These are phyloP conservation scores for Phylloscopus whistleri DNA, from an alignment of 2,113 vertebrate genomes.

Conservation along the genomic window DNA sequence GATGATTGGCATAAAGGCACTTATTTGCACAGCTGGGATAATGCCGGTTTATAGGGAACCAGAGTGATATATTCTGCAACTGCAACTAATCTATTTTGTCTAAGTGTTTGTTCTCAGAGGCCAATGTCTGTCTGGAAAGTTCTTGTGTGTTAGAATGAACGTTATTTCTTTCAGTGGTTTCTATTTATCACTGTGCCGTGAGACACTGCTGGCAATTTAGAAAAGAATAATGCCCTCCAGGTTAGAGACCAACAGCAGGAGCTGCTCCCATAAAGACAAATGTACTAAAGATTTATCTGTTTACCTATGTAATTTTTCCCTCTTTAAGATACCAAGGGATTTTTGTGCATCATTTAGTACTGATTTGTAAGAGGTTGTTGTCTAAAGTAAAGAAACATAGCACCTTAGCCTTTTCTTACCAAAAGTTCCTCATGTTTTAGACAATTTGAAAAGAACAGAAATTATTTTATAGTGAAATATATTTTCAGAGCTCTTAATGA, in stretches of 20 bases:
- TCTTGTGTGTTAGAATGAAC: constrained; percentile 62
- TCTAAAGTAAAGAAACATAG: constrained; percentile 55
- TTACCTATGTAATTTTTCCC: constrained; percentile 74
- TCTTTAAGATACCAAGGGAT: constrained; percentile 70
- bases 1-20: constrained; percentile 30
- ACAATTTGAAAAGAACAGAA: constrained; percentile 10
- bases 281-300: constrained; percentile 78
- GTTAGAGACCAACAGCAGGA: constrained; percentile 75
- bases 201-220: constrained; percentile 71
- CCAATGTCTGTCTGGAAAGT: constrained; percentile 61
- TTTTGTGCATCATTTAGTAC: constrained; percentile 71
- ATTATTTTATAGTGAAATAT: constrained; percentile 7
- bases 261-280: constrained; percentile 74
- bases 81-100: constrained; percentile 58
- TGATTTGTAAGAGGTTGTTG: constrained; percentile 68
- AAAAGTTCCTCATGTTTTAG: constrained; percentile 58
- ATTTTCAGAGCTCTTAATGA: constrained; percentile 31
- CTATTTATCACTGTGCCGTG: constrained; percentile 74
- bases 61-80: constrained; percentile 51
- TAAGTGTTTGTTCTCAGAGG: constrained; percentile 67
- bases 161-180: constrained; percentile 69
- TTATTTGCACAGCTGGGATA: constrained; percentile 40
- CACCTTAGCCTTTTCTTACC: constrained; percentile 11
- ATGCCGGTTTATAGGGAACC: not conserved
- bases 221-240: constrained; percentile 74